phyloP scores from a whole-genome alignment of 2,113 vertebrate species.

The Erythrolamprus reginae region DNA sequence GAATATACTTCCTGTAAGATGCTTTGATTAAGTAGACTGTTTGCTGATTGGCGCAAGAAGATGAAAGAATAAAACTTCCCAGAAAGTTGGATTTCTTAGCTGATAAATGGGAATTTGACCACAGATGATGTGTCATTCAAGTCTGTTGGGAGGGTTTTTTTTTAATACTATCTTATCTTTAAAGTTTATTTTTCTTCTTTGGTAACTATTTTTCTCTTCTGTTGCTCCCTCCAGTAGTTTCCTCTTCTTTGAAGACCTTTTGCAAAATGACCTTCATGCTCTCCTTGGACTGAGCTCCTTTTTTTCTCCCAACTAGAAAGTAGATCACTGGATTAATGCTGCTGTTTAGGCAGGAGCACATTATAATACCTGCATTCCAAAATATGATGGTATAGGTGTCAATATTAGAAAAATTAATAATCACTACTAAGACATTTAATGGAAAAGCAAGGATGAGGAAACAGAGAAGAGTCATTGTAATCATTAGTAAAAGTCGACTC shows the following conservation, averaged over 20 bases:
- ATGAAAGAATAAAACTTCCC: too few relatives aligned
- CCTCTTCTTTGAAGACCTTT: too few relatives aligned
- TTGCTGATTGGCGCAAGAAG: background rate
- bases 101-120: background rate
- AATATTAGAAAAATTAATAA: fast-evolving
- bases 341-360: too few relatives aligned
- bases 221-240: too few relatives aligned
- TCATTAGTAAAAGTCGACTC: slow-evolving; percentile 20
- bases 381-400: fast-evolving
- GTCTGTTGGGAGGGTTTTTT: too few relatives aligned
- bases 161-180: too few relatives aligned
- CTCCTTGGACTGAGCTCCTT: too few relatives aligned
- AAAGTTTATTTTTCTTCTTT: background rate
- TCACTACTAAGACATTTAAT: background rate
- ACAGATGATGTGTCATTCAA: background rate
- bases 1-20: background rate
- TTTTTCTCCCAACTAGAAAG: too few relatives aligned
- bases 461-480: slow-evolving; percentile 53
- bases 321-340: too few relatives aligned
- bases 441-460: slow-evolving; percentile 49
- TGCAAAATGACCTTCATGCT: too few relatives aligned
- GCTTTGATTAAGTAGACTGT: background rate
- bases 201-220: too few relatives aligned
- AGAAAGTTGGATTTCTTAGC: background rate
- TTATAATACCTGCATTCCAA: background rate